Evolutionary conservation across 1,140 invertebrate genomes (phyloP), one percentile per base, ranked within the genome.

Genomic region (Zaprionus nigranus): DNA sequence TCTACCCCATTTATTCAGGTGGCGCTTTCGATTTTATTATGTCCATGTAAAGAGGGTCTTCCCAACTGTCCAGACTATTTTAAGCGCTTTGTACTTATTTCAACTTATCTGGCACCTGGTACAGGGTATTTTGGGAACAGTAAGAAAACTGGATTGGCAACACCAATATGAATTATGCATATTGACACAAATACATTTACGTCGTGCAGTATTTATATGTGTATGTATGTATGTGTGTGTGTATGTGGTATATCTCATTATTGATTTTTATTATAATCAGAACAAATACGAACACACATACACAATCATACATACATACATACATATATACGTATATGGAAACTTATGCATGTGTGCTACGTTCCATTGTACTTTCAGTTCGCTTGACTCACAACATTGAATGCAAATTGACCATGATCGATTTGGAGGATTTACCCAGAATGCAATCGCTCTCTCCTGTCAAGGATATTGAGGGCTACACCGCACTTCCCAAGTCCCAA

Each of bases 361-460:
- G n/a, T 49, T 75, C 51, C 17, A 57, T 46, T 56, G 51, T 36
- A 40, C 53, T 80, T 51, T 28, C 43, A 54, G 30, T 17, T 46
- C 0, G 20, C 22, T 66, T 70, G 66, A 72, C n/a, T 20, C 72
- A 78, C 49, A 65, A 66, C 24, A 17, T 22, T 69, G 46, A 30
- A 59, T 68, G 54, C 43, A 57, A 64, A 58, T 13, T 64, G 53
- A 61, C 12, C 30, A 92, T 92, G 91, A 88, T 88, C 43, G 73
- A 85, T 60, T 59, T 92, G 59, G 91, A 92, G 69, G 87, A 92
- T 74, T 82, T 92, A 59, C 91, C 91, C 11, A 70, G 91, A 58
- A 59, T 92, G 78, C 82, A 92, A 78, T 92, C 91, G 26, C 63
- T 92, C 13, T 92, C 91, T 2, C 91, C 91, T 2, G 60, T 80